Evolutionary conservation across 2,113 vertebrate species (phyloP).

Genomic region (Strix uralensis): DNA sequence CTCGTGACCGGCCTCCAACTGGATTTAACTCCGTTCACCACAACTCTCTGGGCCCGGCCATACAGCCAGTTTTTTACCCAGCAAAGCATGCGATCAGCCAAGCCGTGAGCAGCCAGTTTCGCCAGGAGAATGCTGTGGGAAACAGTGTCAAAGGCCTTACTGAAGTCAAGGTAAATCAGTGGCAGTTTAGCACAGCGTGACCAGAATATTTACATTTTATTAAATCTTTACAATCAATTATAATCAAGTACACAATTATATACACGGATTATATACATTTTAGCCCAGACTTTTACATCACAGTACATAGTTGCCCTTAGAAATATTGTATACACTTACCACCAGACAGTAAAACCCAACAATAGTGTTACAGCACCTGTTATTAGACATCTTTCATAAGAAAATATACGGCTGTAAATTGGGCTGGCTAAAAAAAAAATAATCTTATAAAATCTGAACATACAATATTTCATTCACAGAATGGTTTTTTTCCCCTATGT

Average conservation of each 20-base stretch:
- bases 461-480: constrained; percentile 81
- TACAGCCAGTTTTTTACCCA: too few species aligned
- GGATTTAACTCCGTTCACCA: too few species aligned
- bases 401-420: constrained; percentile 81
- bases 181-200: background rate
- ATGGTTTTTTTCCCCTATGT: constrained; percentile 68
- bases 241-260: constrained; percentile 85
- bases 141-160: too few species aligned
- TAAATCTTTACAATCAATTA: constrained; percentile 87
- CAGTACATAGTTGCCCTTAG: constrained; percentile 78
- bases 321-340: constrained; percentile 72
- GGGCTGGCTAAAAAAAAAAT: constrained; percentile 75
- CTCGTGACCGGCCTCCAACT: too few species aligned
- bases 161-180: too few species aligned
- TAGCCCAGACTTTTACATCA: constrained; percentile 83
- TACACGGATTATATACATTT: constrained; percentile 84
- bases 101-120: too few species aligned
- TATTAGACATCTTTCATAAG: constrained; percentile 76
- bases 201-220: constrained; percentile 85
- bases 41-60: too few species aligned
- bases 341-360: constrained; percentile 74
- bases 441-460: constrained; percentile 77
- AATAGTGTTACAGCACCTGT: constrained; percentile 75
- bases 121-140: too few species aligned
- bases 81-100: too few species aligned